Base-by-base conservation (phyloP, 2,113 vertebrate genomes). In the Pholis gunnellus region DNA sequence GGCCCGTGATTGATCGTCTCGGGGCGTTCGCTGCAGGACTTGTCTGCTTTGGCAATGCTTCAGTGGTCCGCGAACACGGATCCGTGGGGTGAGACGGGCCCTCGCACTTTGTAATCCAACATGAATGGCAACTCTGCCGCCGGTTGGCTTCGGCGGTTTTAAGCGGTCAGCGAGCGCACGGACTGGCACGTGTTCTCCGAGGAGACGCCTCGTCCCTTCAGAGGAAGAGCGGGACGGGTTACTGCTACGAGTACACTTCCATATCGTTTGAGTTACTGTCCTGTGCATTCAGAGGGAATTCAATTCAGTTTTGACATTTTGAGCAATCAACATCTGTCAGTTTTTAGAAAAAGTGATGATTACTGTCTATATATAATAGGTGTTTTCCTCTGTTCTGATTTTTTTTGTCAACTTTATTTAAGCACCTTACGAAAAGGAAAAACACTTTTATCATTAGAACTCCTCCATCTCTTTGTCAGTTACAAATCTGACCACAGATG, bases 41-140 rank as follows among this genome's bases (percentile, higher is more conserved):
- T 46, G 65, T 73, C 78, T 72, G 69, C 34, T 60, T 67, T 83
- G 79, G 79, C 80, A 75, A 65, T 9, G 13, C 77, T 74, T 81
- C 87, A 83, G 78, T 66, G 82, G 66, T 42, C 67, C 57, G 71
- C 77, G 73, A 87, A 88, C 75, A 78, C 5, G 46, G 76, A 68
- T 78, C 44, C 46, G 15, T 0, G 15, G 42, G 22, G 69, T 15
- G 74, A 87, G 76, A 82, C 54, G 17, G 63, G 34, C n/a, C 34
- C 59, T 46, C 8, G 66, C 64, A 75, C 69, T 44, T 60, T 48
- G 73, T 79, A 65, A 77, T 81, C 54, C 56, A 27, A 71, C 70
- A 77, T 75, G 75, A 82, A 60, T 36, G 31, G 61, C 61, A 27
- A 66, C 11, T 17, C 29, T 10, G 34, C 38, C 52, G 36, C 8